Base-by-base conservation (phyloP, 2,113 vertebrate genomes). In the Microcebus jonahi region DNA sequence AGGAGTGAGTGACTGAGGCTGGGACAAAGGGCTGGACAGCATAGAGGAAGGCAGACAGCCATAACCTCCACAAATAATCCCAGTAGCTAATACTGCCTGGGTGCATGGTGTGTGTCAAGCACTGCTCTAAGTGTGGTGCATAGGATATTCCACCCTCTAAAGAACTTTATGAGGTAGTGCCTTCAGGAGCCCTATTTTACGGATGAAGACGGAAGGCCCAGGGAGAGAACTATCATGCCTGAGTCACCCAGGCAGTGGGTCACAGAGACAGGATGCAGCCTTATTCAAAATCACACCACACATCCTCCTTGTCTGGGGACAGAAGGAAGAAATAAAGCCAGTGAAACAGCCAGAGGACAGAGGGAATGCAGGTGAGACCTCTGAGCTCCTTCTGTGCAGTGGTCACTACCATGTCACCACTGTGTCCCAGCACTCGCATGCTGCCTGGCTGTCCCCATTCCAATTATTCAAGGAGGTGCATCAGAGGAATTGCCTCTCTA, bases 401-500 rank as follows among this genome's bases (percentile, higher is more conserved):
- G 4, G 45, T 63, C 23, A 11, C 55, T 8, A 6, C 42, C 0
- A 0, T 14, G 70, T 61, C 15, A 13, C 53, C 15, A 5, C 29
- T 0, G 0, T 13, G 61, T n/a, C 48, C 87, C 36, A 57, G 42
- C 0, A 1, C 39, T 21, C 23, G 5, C 45, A 13, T 0, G 0
- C 34, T 2, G 2, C 48, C 67, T 42, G 50, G 23, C 17, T 27
- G 15, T 3, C 2, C 34, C 53, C 12, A 21, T 79, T 93, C 39
- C 25, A 77, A 11, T 79, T 11, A 63, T 45, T 81, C 21, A 4
- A 31, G 34, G 29, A 57, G 2, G 29, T 6, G 15, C 36, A n/a
- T 65, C 57, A 70, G 59, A 65, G 57, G 50, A 36, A 55, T 23
- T 3, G 4, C 48, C 55, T 80, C 55, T 77, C 80, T 21, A 10